Evolutionary conservation across 53 echinoderm and acorn worm species (phyloP), one percentile per base, ranked within the genome.

Genomic region (Paracentrotus lividus): DNA sequence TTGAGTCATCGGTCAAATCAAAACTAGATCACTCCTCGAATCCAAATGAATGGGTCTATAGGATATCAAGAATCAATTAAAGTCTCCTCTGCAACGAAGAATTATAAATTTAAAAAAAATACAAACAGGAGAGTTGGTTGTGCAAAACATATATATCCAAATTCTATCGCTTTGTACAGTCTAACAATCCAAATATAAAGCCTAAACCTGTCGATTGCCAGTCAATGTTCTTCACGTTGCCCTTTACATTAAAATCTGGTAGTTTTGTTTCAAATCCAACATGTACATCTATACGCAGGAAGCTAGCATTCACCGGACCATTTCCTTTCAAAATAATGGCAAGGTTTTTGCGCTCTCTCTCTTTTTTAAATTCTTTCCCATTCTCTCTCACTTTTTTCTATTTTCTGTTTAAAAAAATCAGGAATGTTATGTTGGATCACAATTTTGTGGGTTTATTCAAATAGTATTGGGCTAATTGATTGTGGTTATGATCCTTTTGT

Each of bases 261-360:
- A 47, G 86, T 56, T 85, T 56, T 33, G 86, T 55, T 86, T 86
- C 86, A 55, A 86, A 56, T 56, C 54, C 54, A 34, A 56, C 4
- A 86, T 81, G n/a, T 81, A 16, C n/a, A n/a, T n/a, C n/a, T n/a
- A n/a, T n/a, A 81, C 26, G 60, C 60, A 89, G 89, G 89, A 89
- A 89, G 61, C 89, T 43, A 33, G 60, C 66, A 61, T 64, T 44
- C 59, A 64, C 56, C 64, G 26, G 59, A 60, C 89, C 89, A 57
- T 89, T 89, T 89, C 89, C 89, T 89, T 59, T 61, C 89, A 89
- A 89, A 59, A 89, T 89, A 61, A 59, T 26, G 60, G 43, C 86
- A 86, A 86, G 86, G 86, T 33, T 86, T 86, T 56, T 54, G 33
- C 86, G 16, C 56, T 54, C 56, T 86, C 32, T 56, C 33, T 36